Evolutionary conservation across 2,113 vertebrate species (phyloP), one percentile per base, ranked within the genome.

Genomic region (Pseudonaja textilis): DNA sequence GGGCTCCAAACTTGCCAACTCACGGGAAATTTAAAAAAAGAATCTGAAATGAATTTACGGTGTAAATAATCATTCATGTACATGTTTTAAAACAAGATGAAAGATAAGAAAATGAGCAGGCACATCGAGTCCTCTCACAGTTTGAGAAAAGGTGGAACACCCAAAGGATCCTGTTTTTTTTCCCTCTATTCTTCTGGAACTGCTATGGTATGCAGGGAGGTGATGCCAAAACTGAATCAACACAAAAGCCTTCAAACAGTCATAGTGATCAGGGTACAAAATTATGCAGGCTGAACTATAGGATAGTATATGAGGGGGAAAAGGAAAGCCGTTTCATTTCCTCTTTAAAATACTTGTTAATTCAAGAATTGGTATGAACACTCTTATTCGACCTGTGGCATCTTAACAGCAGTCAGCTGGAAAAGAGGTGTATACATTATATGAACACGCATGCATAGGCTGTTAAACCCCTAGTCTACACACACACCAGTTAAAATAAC

Each of bases 31-130:
- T 56, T 22, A 2, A 54, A 57, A 47, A 85, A 54, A 56, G 47
- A 91, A 7, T 34, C 50, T 34, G 12, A 74, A 55, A 25, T 69
- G 29, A 50, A 52, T 52, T 93, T n/a, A 59, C 26, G 42, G 29
- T 42, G 45, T 61, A 86, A 85, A 61, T 25, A 16, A 45, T 74
- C 61, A 61, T 90, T 85, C 69, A 88, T 93, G 85, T 86, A 25
- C 89, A 86, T 85, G 55, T 93, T 93, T 89, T 29, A 34, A 22
- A 52, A 90, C 88, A 59, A 61, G 23, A 5, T 93, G 42, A 85
- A 90, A 61, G 88, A 61, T 86, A 90, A 89, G 16, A 56, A 57
- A 8, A 20, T 5, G 10, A 89, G 10, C 42, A 90, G 4, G 25
- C 22, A 39, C 89, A 45, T 59, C n/a, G 8, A 50, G 47, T 52